Evolutionary conservation across 1,140 invertebrate genomes (phyloP).

Genomic region (Cylas formicarius): DNA sequence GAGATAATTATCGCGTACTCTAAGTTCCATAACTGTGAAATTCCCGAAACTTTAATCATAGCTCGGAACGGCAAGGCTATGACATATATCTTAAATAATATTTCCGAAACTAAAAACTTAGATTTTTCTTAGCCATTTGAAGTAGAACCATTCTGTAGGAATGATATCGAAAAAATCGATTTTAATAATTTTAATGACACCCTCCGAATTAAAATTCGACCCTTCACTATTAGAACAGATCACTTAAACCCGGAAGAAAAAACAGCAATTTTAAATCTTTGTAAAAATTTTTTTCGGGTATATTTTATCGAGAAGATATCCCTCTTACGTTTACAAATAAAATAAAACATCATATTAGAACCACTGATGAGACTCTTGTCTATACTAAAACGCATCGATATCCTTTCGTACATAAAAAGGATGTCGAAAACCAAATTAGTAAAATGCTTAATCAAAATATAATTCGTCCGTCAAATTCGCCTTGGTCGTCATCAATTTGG

Average conservation of each 20-base stretch:
- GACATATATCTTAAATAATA: conserved; percentile 15
- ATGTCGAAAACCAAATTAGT: conserved; percentile 35
- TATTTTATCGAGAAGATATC: conserved; percentile 22
- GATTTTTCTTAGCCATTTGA: conserved; percentile 5
- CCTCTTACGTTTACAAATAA: conserved; percentile 19
- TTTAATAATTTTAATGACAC: conserved; percentile 10
- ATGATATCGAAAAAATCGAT: conserved; percentile 3
- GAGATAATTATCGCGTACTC: conserved; percentile 12
- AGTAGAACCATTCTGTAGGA: conserved; percentile 7
- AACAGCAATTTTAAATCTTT: conserved; percentile 16
- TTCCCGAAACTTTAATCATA: conserved; percentile 1
- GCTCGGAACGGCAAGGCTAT: conserved; percentile 7
- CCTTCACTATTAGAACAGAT: conserved; percentile 6
- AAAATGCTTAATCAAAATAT: conserved; percentile 22
- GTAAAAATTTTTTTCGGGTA: conserved; percentile 20
- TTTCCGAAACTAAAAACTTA: conserved; percentile 1
- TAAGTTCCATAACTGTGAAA: conserved; percentile 15
- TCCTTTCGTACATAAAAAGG: conserved; percentile 32
- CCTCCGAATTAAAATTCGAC: not conserved
- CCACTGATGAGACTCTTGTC: conserved; percentile 28
- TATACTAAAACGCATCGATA: conserved; percentile 37
- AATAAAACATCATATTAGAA: conserved; percentile 32
- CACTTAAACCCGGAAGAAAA: conserved; percentile 19
- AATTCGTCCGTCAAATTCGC: not conserved
- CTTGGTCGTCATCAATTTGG: not conserved